Base-by-base conservation (phyloP, 2,888 invertebrate species). In the Hyppa rectilinea region DNA sequence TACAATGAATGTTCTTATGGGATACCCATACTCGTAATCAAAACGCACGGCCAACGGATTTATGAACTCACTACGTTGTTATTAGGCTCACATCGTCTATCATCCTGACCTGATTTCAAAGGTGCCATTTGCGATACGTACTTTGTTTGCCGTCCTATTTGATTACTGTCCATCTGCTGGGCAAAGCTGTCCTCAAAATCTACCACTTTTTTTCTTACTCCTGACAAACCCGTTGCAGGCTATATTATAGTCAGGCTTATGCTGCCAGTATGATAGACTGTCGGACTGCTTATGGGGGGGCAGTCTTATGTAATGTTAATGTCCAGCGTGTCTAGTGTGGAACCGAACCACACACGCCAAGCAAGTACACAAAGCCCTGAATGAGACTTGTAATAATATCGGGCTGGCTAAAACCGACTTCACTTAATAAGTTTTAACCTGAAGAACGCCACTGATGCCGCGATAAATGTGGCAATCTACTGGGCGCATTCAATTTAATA, bases 1-100 rank as follows among this genome's bases (percentile, higher is more conserved):
- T 45, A 45, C 43, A 69, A 45, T 49, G 55, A 56, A 63, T 43
- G 56, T n/a, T 26, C 49, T 20, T 23, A 20, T 49, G 20, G 23
- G 34, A 49, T 43, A 55, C 23, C 23, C 49, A 38, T 10, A 20
- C 36, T 40, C 68, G 20, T 73, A 72, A 73, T 45, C 45, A 58
- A 50, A 72, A 72, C 56, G 45, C 50, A 72, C 58, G 23, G 56
- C 43, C 12, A 43, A 36, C n/a, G 31, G 14, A 75, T 47, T 56
- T 40, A 76, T 70, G 60, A 65, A 40, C 49, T 34, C 50, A 58
- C 50, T 71, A 40, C 40, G 36, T 50, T 45, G 49, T 67, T 36
- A 56, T 74, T 74, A 74, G n/a, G 20, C 45, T 58, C 31, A 45
- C 56, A 45, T 34, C 26, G 56, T 34, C 34, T 40, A 71, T 73